Percentiles rank a stretch among this genome's conserved stretches.
phyloP scores from a whole-genome alignment of 2,797 vertebrate species.

The Chloroceryle inda region DNA sequence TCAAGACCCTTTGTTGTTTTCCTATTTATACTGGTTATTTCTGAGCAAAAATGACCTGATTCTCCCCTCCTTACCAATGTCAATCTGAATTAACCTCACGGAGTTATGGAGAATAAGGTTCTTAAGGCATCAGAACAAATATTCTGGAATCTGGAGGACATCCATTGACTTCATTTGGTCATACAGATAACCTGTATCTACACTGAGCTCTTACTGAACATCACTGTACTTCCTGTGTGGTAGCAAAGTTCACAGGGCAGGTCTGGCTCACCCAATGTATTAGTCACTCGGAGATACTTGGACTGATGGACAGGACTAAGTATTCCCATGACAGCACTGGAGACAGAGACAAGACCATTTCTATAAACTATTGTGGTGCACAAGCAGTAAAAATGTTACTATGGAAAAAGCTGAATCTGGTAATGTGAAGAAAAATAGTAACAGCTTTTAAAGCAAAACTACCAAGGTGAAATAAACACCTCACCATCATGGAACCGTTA shows the following conservation, averaged over 20 bases:
- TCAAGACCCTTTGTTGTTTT: conserved; percentile 13
- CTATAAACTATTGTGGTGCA: neutral
- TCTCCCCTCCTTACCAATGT: neutral
- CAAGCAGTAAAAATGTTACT: neutral
- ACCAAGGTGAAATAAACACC: neutral
- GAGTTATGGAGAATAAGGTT: neutral
- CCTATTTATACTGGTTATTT: neutral
- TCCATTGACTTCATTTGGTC: neutral
- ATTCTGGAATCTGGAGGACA: neutral
- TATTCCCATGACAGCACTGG: neutral
- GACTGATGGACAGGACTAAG: neutral
- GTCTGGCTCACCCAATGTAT: neutral
- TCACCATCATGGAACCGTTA: neutral
- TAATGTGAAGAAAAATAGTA: neutral
- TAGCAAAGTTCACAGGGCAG: neutral
- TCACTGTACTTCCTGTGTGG: neutral
- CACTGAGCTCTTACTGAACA: neutral
- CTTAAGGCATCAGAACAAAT: neutral
- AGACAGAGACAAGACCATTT: neutral
- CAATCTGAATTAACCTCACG: neutral
- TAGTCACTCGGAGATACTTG: neutral
- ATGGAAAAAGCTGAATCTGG: neutral
- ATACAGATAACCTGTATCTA: neutral
- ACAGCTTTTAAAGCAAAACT: neutral
- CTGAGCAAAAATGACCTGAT: neutral